Evolutionary conservation across 1,140 invertebrate species (phyloP).

Genomic region (Meteorus sp.): DNA sequence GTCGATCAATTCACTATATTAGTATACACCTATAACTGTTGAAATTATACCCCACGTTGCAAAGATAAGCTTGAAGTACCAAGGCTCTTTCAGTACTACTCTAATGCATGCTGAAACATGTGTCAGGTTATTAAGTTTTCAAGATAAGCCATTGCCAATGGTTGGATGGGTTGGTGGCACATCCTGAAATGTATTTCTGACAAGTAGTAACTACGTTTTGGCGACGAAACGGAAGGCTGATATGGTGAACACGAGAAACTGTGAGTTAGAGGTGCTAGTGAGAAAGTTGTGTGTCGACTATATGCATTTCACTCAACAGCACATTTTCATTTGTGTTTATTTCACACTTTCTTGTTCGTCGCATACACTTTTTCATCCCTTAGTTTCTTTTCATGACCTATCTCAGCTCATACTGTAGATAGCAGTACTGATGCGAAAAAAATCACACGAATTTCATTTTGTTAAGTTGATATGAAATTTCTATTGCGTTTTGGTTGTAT

Average conservation of each 20-base stretch:
- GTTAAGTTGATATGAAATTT: not conserved
- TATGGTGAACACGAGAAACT: no score
- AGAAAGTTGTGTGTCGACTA: not conserved
- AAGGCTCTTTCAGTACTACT: no score
- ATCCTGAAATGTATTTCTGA: not conserved
- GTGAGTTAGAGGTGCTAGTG: no score
- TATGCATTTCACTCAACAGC: not conserved
- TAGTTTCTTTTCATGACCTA: no score
- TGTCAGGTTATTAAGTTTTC: constrained; percentile 24
- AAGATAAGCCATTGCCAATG: constrained; percentile 17
- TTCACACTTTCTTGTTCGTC: no score
- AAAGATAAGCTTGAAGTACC: not conserved
- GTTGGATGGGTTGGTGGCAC: no score
- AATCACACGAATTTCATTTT: no score
- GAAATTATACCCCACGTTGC: not conserved
- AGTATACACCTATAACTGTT: not conserved
- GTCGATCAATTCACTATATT: constrained; percentile 8
- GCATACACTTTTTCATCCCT: no score
- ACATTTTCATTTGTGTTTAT: no score
- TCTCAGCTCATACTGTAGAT: no score
- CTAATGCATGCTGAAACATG: constrained; percentile 16
- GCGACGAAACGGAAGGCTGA: not conserved
- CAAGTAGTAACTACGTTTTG: not conserved
- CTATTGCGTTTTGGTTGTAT: no score
- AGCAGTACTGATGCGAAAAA: no score